A percentile compares a stretch with the other conserved stretches of the same genome.
Evolutionary conservation across 2,113 vertebrate species (phyloP).

Genomic region (Bos javanicus): DNA sequence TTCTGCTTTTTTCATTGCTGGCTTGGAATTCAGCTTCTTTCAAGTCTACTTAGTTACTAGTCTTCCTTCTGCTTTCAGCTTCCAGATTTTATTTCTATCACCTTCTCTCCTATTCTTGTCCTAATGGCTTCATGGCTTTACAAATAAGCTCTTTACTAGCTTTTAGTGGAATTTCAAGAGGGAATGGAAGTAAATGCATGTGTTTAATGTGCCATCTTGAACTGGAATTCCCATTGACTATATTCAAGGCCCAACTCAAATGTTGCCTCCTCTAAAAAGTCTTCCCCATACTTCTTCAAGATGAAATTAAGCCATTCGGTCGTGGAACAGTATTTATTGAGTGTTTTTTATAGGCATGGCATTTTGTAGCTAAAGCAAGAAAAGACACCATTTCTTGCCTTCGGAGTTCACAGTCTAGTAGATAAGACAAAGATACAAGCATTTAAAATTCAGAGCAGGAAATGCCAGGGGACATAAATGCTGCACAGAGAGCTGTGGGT

Average conservation of each 20-base stretch:
- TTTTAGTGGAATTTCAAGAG: background rate
- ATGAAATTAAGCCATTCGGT: background rate
- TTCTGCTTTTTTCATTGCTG: background rate
- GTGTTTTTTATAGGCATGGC: background rate
- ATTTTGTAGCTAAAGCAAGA: background rate
- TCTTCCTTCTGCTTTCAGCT: background rate
- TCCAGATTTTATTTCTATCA: constrained; percentile 25
- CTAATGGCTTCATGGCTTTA: background rate
- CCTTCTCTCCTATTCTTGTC: background rate
- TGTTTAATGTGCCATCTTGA: background rate
- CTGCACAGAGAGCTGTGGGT: background rate
- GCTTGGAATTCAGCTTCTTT: background rate
- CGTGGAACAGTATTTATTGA: background rate
- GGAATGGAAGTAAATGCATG: background rate
- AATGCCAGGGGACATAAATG: background rate
- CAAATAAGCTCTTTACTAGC: background rate
- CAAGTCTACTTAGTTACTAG: background rate
- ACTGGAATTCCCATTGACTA: background rate
- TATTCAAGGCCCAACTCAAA: background rate
- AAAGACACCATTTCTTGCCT: background rate
- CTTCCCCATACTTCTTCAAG: background rate
- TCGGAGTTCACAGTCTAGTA: background rate
- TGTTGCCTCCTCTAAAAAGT: background rate
- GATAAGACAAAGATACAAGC: background rate
- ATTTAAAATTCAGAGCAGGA: background rate